These are phyloP conservation scores for Drosophila lacertosa DNA, from an alignment of 1,140 invertebrate species.

Conservation along the genomic window DNA sequence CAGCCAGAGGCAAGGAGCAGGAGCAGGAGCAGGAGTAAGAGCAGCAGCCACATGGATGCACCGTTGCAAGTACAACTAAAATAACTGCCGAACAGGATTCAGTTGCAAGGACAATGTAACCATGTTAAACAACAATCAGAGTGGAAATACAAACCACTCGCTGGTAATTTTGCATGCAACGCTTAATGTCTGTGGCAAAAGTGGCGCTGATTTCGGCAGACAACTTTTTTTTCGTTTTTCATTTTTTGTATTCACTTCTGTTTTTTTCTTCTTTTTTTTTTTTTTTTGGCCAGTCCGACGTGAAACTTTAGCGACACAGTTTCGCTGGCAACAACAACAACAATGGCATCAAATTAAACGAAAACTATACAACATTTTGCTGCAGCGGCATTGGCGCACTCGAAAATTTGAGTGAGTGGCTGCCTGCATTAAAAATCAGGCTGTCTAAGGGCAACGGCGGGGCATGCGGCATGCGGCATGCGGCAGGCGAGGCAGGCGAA, in stretches of 20 bases:
- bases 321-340: slow-evolving; percentile 46
- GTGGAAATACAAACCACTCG: slow-evolving; percentile 82
- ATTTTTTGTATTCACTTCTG: slow-evolving; percentile 5
- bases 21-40: not conserved
- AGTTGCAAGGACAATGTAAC: slow-evolving; percentile 80
- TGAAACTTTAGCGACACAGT: slow-evolving; percentile 68
- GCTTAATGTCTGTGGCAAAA: slow-evolving; percentile 80
- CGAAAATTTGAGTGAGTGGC: slow-evolving; percentile 77
- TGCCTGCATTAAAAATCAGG: slow-evolving; percentile 70
- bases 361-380: slow-evolving; percentile 79
- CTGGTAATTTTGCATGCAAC: slow-evolving; percentile 82
- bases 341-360: slow-evolving; percentile 70
- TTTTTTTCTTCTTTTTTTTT: slow-evolving; percentile 20
- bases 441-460: slow-evolving; percentile 21
- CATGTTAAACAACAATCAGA: slow-evolving; percentile 83
- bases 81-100: slow-evolving; percentile 60
- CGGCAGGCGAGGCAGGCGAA: slow-evolving; percentile 39
- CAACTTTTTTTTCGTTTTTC: slow-evolving; percentile 54
- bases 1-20: slow-evolving; percentile 5
- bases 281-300: slow-evolving; percentile 22
- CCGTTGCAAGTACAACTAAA: slow-evolving; percentile 50
- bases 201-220: slow-evolving; percentile 80
- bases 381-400: slow-evolving; percentile 74
- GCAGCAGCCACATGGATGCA: slow-evolving; percentile 56
- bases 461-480: slow-evolving; percentile 12